Base-by-base conservation (phyloP, 2,888 invertebrate species). In the Uropetala carovei region DNA sequence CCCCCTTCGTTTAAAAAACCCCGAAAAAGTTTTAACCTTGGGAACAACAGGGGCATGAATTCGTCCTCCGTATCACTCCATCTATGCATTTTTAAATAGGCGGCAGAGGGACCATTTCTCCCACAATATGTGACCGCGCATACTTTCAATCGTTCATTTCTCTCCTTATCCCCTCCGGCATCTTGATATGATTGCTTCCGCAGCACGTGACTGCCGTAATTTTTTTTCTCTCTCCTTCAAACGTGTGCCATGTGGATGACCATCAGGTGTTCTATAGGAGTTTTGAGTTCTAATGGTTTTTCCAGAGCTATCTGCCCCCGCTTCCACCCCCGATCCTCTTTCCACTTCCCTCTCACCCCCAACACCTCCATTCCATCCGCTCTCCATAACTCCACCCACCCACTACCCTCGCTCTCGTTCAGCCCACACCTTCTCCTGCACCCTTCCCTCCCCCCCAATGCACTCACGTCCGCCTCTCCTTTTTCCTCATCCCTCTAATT, bases 201-300 rank as follows among this genome's bases (percentile, higher is more conserved):
- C 59, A 16, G 43, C 89, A 68, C 89, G 89, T 89, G 89, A 89
- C 64, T 43, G 18, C 89, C 18, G 30, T 30, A 60, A 60, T 30
- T 59, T 59, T 22, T 16, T 13, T 27, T n/a, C n/a, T n/a, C n/a
- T n/a, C n/a, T n/a, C 85, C 59, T 14, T 43, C 43, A 43, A 43
- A 56, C n/a, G 60, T 60, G 68, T 64, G 86, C 86, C 86, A 86
- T 86, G 86, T 60, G 60, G 59, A 64, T 30, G 60, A 30, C 58
- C 86, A 89, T 89, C 89, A 89, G 89, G 89, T 89, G 89, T 89
- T 64, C 89, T 68, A 89, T n/a, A 56, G 64, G 59, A 30, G 86
- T 68, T n/a, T n/a, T 43, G 64, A 16, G 89, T 89, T 86, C 86
- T 86, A 30, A 75, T 64, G 30, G 27, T 86, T 86, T 86, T 30